phyloP scores from a whole-genome alignment of 2,888 invertebrate species.

The Diarsia dahlii region DNA sequence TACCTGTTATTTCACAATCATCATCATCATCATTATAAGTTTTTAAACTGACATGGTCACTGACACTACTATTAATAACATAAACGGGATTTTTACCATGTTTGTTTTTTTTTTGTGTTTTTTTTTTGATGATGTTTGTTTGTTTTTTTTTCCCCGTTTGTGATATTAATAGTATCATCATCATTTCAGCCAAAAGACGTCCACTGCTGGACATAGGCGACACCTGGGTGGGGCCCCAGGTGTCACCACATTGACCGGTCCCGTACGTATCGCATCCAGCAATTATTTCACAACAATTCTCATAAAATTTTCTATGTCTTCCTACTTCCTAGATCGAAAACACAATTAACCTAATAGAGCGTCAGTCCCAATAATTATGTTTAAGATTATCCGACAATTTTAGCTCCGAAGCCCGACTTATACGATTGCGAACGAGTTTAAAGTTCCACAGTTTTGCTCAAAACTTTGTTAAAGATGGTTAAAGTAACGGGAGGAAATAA shows the following conservation, averaged over 20 bases:
- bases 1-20: neutral
- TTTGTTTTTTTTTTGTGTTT: too few relatives aligned
- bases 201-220: too few relatives aligned
- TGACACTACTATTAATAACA: too few relatives aligned
- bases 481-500: slow-evolving; percentile 64
- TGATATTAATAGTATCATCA: too few relatives aligned
- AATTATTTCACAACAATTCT: neutral
- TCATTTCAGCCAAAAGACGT: too few relatives aligned
- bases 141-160: too few relatives aligned
- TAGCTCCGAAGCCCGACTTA: slow-evolving; percentile 64
- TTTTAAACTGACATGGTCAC: too few relatives aligned
- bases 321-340: slow-evolving; percentile 5
- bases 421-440: slow-evolving; percentile 67
- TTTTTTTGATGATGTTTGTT: too few relatives aligned
- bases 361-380: slow-evolving; percentile 62
- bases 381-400: slow-evolving; percentile 68
- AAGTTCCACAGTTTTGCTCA: slow-evolving; percentile 65
- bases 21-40: neutral
- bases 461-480: slow-evolving; percentile 73
- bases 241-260: too few relatives aligned
- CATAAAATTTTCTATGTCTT: neutral
- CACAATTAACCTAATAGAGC: slow-evolving; percentile 37
- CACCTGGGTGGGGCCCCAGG: too few relatives aligned
- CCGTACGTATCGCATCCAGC: too few relatives aligned
- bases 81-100: too few relatives aligned